Conservation (phyloP, 2,888 invertebrate genomes). For the Leucozona laternaria region DNA sequence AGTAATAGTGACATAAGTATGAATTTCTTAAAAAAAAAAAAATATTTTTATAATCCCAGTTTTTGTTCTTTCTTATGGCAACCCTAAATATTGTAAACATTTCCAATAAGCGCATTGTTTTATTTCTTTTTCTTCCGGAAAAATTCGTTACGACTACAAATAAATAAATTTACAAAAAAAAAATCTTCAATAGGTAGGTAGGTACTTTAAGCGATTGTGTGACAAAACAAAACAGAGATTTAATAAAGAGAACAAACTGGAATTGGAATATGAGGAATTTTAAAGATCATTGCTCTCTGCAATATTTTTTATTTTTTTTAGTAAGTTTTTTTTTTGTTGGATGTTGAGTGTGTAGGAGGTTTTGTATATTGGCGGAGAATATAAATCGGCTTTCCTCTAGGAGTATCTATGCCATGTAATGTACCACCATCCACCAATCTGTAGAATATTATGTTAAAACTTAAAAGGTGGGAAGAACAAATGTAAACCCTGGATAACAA, state of each 20-base stretch:
- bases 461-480: no score
- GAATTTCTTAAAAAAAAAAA: no score
- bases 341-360: conserved; percentile 4
- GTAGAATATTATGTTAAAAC: neutral
- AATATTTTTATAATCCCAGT: no score
- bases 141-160: neutral
- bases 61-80: neutral
- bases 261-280: conserved; percentile 65
- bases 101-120: conserved; percentile 9
- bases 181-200: neutral
- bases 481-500: neutral
- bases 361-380: neutral
- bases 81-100: neutral
- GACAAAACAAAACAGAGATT: conserved; percentile 19
- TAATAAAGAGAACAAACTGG: conserved; percentile 35
- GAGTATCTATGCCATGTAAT: neutral
- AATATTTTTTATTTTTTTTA: neutral
- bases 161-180: neutral
- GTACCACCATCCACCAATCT: neutral
- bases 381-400: neutral
- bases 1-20: no score
- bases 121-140: neutral
- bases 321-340: neutral
- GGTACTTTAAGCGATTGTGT: conserved; percentile 1
- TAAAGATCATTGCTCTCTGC: conserved; percentile 72